These are phyloP conservation scores for Lipotes vexillifer DNA, from an alignment of 2,113 vertebrate genomes.

Conservation along the genomic window DNA sequence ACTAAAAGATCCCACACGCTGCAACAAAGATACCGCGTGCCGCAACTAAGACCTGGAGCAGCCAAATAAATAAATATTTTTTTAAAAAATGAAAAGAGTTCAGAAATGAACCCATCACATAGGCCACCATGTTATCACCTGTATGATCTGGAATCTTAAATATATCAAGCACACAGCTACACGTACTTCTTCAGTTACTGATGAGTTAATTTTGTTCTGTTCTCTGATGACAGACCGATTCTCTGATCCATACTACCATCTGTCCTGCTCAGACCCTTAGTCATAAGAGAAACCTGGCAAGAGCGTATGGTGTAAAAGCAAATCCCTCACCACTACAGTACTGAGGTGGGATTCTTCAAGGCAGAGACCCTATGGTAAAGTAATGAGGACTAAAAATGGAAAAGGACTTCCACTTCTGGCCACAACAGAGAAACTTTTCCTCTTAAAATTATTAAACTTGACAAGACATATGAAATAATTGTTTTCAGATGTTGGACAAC, in stretches of 20 bases:
- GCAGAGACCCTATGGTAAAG: background rate
- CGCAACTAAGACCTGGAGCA: too few species aligned
- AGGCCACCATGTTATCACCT: background rate
- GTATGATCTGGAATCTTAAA: background rate
- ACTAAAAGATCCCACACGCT: too few species aligned
- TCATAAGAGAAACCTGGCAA: background rate
- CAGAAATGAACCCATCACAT: background rate
- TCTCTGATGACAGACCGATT: background rate
- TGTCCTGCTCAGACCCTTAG: background rate
- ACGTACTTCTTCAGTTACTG: background rate
- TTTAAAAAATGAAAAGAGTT: background rate
- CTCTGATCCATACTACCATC: background rate
- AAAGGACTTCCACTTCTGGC: slow-evolving; percentile 14
- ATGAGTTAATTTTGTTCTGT: background rate
- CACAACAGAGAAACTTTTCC: background rate
- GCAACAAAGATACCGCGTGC: too few species aligned
- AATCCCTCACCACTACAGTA: background rate
- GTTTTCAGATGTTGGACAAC: background rate
- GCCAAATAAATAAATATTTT: too few species aligned
- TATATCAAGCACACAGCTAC: background rate
- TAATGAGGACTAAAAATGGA: background rate
- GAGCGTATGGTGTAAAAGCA: background rate
- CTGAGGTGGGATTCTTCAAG: background rate
- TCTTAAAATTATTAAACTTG: slow-evolving; percentile 28
- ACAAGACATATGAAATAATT: slow-evolving; percentile 23